Base-by-base conservation (phyloP, 2,797 vertebrate species). In the Ptychobarbus kaznakovi region DNA sequence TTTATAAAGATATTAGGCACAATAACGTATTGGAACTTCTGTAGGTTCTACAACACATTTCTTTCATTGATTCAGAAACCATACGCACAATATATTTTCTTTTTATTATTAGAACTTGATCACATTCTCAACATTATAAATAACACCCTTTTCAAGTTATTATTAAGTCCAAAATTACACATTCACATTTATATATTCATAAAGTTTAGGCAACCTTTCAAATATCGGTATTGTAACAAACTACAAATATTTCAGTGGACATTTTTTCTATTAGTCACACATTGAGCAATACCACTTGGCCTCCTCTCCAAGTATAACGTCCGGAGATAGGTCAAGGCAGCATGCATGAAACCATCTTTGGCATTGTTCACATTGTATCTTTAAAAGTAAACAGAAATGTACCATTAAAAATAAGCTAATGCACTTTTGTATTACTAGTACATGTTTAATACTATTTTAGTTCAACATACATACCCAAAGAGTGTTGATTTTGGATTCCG, bases 281-380 rank as follows among this genome's bases (percentile, higher is more conserved):
- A 68, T 9, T 38, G 65, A 10, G 18, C 65, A 68, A 18, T 38
- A 68, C 32, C 65, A 38, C 18, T 18, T 3, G 16, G 16, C 32
- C 38, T 35, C 3, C 18, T 68, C 3, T 38, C 3, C 32, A 38
- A 32, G 32, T 10, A 68, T 20, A 9, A 4, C 1, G 32, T 20
- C 16, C 9, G 32, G 32, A 20, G 32, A 28, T 20, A 68, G 65
- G 38, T n/a, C 74, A 20, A 51, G 49, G 16, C 74, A 77, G 25
- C 42, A 9, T 16, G 15, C 15, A 35, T 77, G 74, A 15, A 22
- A 77, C 74, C 49, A 77, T 35, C 74, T 56, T 56, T 56, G 44
- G 32, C 74, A 76, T 4, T 76, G 22, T 18, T 76, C 46, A 56
- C 74, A 76, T 28, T 76, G 74, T 49, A 51, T 56, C 74, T 56